Evolutionary conservation across 2,888 invertebrate genomes (phyloP), one percentile per base, ranked within the genome.

Genomic region (Arctia plantaginis): DNA sequence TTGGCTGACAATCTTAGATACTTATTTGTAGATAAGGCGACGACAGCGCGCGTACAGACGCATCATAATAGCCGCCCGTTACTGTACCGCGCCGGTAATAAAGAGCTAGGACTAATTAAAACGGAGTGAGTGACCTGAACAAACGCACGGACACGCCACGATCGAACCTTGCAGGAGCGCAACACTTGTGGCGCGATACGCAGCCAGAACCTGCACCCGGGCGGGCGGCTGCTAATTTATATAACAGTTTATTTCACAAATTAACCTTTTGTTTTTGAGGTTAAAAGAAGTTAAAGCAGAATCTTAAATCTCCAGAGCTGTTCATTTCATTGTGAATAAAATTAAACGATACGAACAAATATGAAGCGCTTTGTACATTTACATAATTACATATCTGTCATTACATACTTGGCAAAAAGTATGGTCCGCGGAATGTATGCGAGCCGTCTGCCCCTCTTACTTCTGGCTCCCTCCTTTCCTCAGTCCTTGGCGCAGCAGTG

Each of bases 1-100:
- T 89, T 89, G 88, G 85, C 89, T 88, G 90, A 88, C 88, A 85
- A 85, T 85, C 76, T 82, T 86, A 89, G 90, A 90, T 91, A 88
- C 87, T 86, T 86, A 86, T 87, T 80, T 83, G 76, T 77, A 87
- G 91, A 91, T 91, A 91, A 87, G 76, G 77, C 77, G 77, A 77
- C 71, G 83, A 80, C 83, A 80, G 78, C 66, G 71, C 66, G 72
- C 65, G 71, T 55, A 66, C 64, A 35, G 66, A 75, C 64, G 30
- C 67, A 71, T 72, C 78, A 75, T 71, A 76, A 73, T 73, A 65
- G 72, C 69, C 69, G 59, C 18, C 33, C 64, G 68, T 69, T 77
- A 41, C 41, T 77, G 71, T 55, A 33, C 68, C 77, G 66, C 69
- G 15, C 70, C 30, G n/a, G 35, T 39, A 12, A 65, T 41, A 51